Evolutionary conservation across 2,113 vertebrate species (phyloP), one percentile per base, ranked within the genome.

Genomic region (Ifrita kowaldi): DNA sequence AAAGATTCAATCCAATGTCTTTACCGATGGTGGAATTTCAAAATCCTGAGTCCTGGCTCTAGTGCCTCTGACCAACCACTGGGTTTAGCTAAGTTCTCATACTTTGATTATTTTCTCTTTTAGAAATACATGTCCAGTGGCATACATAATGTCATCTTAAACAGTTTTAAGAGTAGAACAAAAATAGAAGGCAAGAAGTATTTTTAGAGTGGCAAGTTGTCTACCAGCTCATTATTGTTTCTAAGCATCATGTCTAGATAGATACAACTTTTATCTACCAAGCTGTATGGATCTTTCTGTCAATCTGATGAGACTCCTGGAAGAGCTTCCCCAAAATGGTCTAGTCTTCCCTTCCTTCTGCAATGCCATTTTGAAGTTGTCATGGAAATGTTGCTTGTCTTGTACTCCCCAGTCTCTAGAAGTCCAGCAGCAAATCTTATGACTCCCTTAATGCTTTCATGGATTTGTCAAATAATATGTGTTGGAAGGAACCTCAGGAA

Each of bases 381-480:
- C 47, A 24, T 33, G 17, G 37, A 69, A 80, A 16, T 65, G 53
- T 20, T 78, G 35, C 24, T 63, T 87, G 8, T 62, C 16, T 27
- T 83, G 6, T 53, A 26, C 12, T 79, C 17, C 8, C 12, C 42
- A 22, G 22, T 73, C 41, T 90, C 49, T 27, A 71, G 56, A 44
- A 62, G n/a, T 69, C 26, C n/a, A 39, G 16, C 16, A 76, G 62
- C 24, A 92, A 65, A 55, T 81, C 12, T 60, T 41, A 22, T 1
- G 18, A 42, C 15, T 75, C 11, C 4, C 12, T 41, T 76, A 53
- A 30, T 53, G 16, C 46, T 95, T 26, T 47, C 4, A 13, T 69
- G 0, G 4, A 57, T 65, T 85, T 0, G 0, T 53, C 7, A 11
- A 74, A 53, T 74, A 55, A 63, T 55, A 77, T 12, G 7, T 3